phyloP scores from a whole-genome alignment of 2,888 invertebrate genomes.

The Pammene fasciana region DNA sequence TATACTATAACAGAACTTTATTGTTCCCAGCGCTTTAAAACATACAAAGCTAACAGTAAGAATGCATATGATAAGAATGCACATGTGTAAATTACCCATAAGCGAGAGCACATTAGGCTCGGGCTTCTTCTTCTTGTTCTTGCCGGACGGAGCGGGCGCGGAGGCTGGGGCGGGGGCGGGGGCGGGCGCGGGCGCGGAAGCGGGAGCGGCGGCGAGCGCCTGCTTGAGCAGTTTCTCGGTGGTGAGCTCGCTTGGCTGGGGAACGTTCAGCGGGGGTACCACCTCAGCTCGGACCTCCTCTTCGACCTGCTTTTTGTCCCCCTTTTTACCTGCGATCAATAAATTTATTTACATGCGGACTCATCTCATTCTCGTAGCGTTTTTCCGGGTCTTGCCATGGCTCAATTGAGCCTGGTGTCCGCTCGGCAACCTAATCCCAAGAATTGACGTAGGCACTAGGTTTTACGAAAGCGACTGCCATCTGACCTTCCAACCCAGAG shows the following conservation, averaged over 20 bases:
- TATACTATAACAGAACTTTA: too few species aligned
- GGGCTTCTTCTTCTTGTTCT: constrained; percentile 74
- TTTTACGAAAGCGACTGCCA: too few species aligned
- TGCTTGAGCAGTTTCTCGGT: constrained; percentile 75
- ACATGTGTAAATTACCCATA: constrained; percentile 60
- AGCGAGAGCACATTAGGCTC: constrained; percentile 72
- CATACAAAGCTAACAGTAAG: too few species aligned
- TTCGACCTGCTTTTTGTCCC: constrained; percentile 63
- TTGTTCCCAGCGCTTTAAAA: too few species aligned
- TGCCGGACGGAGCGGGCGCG: constrained; percentile 58
- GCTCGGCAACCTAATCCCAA: too few species aligned
- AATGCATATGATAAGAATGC: too few species aligned
- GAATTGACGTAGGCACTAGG: too few species aligned
- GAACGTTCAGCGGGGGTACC: constrained; percentile 69
- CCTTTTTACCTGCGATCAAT: constrained; percentile 62
- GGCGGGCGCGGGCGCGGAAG: constrained; percentile 48
- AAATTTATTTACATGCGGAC: not conserved
- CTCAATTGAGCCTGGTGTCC: too few species aligned
- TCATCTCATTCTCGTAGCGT: too few species aligned
- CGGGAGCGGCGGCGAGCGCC: constrained; percentile 54
- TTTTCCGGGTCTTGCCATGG: too few species aligned
- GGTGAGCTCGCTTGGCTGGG: constrained; percentile 75
- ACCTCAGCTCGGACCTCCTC: constrained; percentile 65
- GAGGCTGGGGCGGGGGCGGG: constrained; percentile 49
- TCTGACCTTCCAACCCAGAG: too few species aligned